These are phyloP conservation scores for Urophycis tenuis DNA, from an alignment of 2,797 vertebrate genomes.

Conservation along the genomic window DNA sequence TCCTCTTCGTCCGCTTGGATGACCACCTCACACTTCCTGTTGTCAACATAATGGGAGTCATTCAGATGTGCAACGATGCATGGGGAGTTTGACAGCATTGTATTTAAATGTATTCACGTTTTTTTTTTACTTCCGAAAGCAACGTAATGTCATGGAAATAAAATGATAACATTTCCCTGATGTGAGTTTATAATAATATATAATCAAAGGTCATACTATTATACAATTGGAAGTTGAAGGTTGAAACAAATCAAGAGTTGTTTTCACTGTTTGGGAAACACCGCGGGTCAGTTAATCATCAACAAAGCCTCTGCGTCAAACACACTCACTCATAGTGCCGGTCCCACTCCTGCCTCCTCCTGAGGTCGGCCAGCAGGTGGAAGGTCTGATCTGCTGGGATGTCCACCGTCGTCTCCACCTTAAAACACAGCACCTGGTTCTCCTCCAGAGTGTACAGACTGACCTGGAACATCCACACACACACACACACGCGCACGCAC, in stretches of 20 bases:
- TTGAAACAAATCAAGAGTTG: not conserved
- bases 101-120: not conserved
- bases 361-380: conserved; percentile 83
- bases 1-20: conserved; percentile 86
- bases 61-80: not conserved
- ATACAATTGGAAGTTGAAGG: not conserved
- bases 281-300: not conserved
- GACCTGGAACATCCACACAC: conserved; percentile 67
- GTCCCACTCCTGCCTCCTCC: conserved; percentile 85
- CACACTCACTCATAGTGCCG: conserved; percentile 80
- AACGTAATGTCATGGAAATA: not conserved
- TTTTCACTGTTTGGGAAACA: not conserved
- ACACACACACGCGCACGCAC: not conserved
- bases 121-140: not conserved
- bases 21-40: conserved; percentile 81
- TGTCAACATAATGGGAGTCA: conserved; percentile 14
- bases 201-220: not conserved
- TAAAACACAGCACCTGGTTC: conserved; percentile 86
- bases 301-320: not conserved
- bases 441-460: conserved; percentile 88
- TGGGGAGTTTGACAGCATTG: not conserved
- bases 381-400: conserved; percentile 77
- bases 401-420: conserved; percentile 77
- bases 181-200: not conserved
- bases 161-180: not conserved